Base-by-base conservation (phyloP, 2,888 invertebrate genomes). In the Ceramica pisi region DNA sequence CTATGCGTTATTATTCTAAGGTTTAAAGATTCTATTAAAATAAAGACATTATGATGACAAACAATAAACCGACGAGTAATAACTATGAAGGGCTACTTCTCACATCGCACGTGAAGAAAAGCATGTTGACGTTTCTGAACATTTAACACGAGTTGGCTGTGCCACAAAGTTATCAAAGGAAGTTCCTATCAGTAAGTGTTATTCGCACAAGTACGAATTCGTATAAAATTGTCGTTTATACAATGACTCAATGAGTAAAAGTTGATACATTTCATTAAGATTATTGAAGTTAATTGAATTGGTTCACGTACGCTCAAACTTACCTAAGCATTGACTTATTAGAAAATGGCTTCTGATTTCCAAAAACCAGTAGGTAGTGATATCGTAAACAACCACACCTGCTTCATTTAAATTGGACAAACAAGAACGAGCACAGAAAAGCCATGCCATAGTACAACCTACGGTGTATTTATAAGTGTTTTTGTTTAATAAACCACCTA, bases 171-270 rank as follows among this genome's bases (percentile, higher is more conserved):
- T 85, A 85, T 85, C 84, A 78, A 64, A 85, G 84, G 84, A 85
- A 85, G 85, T 80, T 53, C 62, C 64, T 85, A 85, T 85, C 84
- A 75, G 68, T 70, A 78, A 84, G 51, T 76, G 82, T 82, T 74
- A 79, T 78, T 73, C 66, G 57, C 71, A 59, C 65, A 71, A 67
- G 57, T 74, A 69, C 46, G 60, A 60, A 60, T 51, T 77, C 59
- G 64, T 23, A 84, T 83, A 70, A 74, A 78, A 75, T 76, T 73
- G 50, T 60, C 61, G 71, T 82, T 80, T 68, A 61, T 41, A 50
- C 53, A 62, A 71, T 73, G 83, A 83, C 74, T 82, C 77, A 81
- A 50, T 67, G 65, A 75, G 79, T 79, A 71, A 75, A 75, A 82
- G 67, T 75, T 70, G 71, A 82, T 84, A 84, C 80, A 77, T 81